Evolutionary conservation across 2,888 invertebrate genomes (phyloP).

Genomic region (Mesodorylaimus sp.): DNA sequence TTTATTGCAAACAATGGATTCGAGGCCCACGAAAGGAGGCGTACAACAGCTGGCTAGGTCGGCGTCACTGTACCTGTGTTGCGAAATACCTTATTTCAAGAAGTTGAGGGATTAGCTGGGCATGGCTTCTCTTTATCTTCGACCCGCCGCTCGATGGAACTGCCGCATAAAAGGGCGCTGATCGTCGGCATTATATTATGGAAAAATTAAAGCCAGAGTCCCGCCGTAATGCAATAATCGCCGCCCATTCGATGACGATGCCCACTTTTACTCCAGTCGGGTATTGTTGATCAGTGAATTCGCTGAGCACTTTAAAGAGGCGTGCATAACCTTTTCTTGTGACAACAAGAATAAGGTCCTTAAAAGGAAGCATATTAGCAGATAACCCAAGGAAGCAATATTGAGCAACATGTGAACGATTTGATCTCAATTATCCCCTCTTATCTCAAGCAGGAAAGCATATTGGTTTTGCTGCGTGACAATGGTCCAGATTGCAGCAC

Average conservation of each 20-base stretch:
- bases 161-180: not conserved
- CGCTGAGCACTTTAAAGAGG: not conserved
- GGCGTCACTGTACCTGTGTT: not conserved
- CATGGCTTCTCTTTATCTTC: not conserved
- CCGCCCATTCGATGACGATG: not conserved
- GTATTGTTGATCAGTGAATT: not conserved
- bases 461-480: not conserved
- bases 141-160: not conserved
- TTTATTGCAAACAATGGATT: not conserved
- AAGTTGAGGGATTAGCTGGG: not conserved
- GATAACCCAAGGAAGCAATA: not conserved
- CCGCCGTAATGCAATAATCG: not conserved
- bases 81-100: not conserved
- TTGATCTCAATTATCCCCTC: not conserved
- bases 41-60: not conserved
- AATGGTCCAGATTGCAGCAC: slow-evolving; percentile 1
- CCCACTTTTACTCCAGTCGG: not conserved
- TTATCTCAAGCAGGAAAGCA: not conserved
- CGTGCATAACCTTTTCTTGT: not conserved
- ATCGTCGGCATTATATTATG: not conserved
- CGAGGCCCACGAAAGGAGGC: not conserved
- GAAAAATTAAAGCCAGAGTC: not conserved
- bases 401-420: not conserved
- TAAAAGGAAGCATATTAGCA: no score
- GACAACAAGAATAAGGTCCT: slow-evolving; percentile 8